Conservation (phyloP, 2,113 vertebrate species). For the Mobula birostris region DNA sequence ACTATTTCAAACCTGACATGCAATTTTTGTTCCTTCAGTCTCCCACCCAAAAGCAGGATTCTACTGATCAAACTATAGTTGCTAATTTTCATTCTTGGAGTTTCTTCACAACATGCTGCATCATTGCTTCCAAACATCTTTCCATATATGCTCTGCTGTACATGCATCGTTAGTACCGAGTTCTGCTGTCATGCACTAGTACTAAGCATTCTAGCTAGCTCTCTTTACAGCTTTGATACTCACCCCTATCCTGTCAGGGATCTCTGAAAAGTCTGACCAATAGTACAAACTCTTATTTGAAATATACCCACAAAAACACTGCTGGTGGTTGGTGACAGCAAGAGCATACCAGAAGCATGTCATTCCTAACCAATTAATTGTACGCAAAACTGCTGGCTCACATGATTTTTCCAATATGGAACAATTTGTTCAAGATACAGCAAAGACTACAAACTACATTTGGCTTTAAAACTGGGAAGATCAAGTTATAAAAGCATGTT, state of each 20-base stretch:
- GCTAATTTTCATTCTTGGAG: too few relatives aligned
- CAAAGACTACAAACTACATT: not conserved
- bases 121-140: not conserved
- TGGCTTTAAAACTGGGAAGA: too few relatives aligned
- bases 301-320: not conserved
- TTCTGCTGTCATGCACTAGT: not conserved
- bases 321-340: slow-evolving; percentile 40
- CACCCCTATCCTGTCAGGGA: slow-evolving; percentile 59
- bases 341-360: slow-evolving; percentile 47
- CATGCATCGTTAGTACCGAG: slow-evolving; percentile 12
- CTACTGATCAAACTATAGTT: not conserved
- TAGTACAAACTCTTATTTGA: slow-evolving; percentile 50
- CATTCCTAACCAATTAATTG: slow-evolving; percentile 51
- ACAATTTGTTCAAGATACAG: not conserved
- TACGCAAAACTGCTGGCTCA: slow-evolving; percentile 45
- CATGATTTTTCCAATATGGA: slow-evolving; percentile 33
- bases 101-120: not conserved
- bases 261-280: slow-evolving; percentile 66
- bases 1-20: not conserved
- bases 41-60: not conserved
- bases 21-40: not conserved
- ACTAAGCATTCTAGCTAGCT: slow-evolving; percentile 51
- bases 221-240: slow-evolving; percentile 63
- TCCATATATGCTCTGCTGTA: not conserved
- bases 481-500: not conserved